These are phyloP conservation scores for Coracopsis vasa DNA, from an alignment of 2,113 vertebrate genomes.

Conservation along the genomic window DNA sequence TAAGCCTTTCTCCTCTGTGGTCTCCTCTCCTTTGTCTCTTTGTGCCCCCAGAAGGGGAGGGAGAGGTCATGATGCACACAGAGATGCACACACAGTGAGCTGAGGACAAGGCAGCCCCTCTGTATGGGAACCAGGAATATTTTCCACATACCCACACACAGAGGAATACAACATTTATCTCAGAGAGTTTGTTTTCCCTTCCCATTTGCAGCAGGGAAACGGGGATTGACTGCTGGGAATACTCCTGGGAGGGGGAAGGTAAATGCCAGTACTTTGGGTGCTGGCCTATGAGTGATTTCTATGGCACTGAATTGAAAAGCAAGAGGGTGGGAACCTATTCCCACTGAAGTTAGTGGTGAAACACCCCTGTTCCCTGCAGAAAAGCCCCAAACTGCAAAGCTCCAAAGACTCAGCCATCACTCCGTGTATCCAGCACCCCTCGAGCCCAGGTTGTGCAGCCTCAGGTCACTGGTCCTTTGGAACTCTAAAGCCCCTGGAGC, in stretches of 20 bases:
- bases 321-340: not conserved
- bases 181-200: not conserved
- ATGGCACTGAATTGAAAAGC: not conserved
- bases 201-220: not conserved
- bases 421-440: not conserved
- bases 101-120: not conserved
- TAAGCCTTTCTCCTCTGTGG: not conserved
- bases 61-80: not conserved
- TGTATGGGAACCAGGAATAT: not conserved
- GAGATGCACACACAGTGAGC: not conserved
- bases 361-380: not conserved
- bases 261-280: not conserved
- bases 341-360: not conserved
- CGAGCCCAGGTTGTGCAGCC: accelerated
- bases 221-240: not conserved
- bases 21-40: not conserved
- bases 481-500: not conserved
- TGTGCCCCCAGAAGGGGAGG: not conserved
- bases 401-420: not conserved
- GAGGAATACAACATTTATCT: not conserved
- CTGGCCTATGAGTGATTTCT: not conserved
- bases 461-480: not conserved
- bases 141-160: not conserved
- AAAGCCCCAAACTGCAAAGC: not conserved
- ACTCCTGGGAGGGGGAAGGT: not conserved